A percentile compares a stretch with the other conserved stretches of the same genome.
These are phyloP conservation scores for Rhizomys pruinosus DNA, from an alignment of 2,113 vertebrate species.

Conservation along the genomic window DNA sequence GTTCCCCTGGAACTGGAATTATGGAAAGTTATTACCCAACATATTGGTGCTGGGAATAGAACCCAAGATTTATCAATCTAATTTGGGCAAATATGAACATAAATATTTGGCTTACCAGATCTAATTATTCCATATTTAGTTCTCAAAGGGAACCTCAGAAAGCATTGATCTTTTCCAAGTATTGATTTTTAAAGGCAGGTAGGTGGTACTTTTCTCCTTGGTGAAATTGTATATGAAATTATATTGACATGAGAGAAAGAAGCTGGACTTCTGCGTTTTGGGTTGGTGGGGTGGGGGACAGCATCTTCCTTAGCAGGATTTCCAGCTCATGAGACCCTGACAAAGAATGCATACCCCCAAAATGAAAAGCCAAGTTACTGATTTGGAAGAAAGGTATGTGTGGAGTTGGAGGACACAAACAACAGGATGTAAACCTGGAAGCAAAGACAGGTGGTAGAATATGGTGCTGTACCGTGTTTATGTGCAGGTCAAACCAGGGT, in stretches of 20 bases:
- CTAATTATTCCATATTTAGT: slow-evolving; percentile 20
- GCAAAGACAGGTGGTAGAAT: background rate
- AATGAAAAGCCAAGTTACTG: background rate
- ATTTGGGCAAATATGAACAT: background rate
- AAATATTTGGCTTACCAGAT: background rate
- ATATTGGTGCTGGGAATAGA: no score
- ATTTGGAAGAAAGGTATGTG: background rate
- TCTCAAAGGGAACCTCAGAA: background rate
- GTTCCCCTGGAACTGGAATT: no score
- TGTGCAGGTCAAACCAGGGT: no score
- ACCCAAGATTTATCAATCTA: background rate
- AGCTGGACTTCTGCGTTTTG: background rate
- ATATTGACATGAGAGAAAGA: background rate
- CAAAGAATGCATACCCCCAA: background rate
- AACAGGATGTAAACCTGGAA: background rate
- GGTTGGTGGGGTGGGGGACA: no score
- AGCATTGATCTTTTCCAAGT: background rate
- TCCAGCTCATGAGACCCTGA: background rate
- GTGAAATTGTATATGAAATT: background rate
- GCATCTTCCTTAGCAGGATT: background rate
- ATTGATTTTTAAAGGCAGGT: background rate
- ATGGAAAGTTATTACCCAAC: no score
- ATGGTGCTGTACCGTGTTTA: accelerated
- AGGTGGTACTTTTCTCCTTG: background rate
- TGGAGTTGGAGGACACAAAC: accelerated